Evolutionary conservation across 2,888 invertebrate genomes (phyloP).

Genomic region (Halocaridina rubra): DNA sequence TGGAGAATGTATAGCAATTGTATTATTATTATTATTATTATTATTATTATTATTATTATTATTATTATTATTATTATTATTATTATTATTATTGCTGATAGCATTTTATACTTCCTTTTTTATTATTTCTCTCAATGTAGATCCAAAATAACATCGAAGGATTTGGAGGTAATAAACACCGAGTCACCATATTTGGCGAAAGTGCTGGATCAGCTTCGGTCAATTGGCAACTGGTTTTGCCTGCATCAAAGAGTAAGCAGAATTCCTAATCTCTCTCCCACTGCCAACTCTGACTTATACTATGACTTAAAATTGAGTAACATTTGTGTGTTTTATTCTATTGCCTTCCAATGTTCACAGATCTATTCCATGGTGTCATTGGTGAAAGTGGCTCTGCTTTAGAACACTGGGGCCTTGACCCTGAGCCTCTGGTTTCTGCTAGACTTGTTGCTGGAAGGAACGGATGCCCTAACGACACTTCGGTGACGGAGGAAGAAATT

Average conservation of each 20-base stretch:
- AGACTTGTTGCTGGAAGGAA: neutral
- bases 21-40: neutral
- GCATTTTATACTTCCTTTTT: neutral
- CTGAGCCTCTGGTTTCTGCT: slow-evolving; percentile 45
- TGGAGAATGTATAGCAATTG: too few relatives aligned
- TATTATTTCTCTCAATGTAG: neutral
- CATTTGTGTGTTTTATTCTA: neutral
- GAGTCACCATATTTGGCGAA: slow-evolving; percentile 64
- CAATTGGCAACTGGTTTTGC: slow-evolving; percentile 51
- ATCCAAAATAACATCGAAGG: slow-evolving; percentile 64
- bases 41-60: neutral
- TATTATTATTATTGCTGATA: neutral
- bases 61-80: neutral
- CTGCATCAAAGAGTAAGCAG: slow-evolving; percentile 5
- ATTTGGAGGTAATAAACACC: slow-evolving; percentile 64
- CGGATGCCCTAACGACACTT: neutral
- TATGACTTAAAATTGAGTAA: too few relatives aligned
- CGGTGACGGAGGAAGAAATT: neutral
- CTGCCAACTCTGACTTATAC: too few relatives aligned
- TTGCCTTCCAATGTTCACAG: neutral
- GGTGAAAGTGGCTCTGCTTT: slow-evolving; percentile 64
- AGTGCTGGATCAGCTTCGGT: slow-evolving; percentile 64
- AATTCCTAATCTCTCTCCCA: too few relatives aligned
- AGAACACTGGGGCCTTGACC: slow-evolving; percentile 63
- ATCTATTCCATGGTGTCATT: slow-evolving; percentile 62